Evolutionary conservation across 2,797 vertebrate species (phyloP).

Genomic region (Phyllotis vaccarum): DNA sequence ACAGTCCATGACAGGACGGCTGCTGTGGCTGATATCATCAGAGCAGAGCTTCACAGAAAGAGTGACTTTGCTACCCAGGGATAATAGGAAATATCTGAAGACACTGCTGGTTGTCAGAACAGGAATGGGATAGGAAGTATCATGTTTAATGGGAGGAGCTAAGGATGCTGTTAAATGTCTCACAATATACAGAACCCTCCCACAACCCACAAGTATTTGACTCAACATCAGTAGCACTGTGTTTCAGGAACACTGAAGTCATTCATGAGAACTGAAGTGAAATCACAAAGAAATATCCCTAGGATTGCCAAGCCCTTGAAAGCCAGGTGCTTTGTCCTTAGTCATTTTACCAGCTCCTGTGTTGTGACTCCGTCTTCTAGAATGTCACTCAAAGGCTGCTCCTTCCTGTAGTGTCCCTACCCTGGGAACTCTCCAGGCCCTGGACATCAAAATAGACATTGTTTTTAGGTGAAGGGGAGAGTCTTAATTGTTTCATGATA

Average conservation of each 20-base stretch:
- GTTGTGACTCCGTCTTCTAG: background rate
- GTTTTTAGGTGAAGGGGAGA: background rate
- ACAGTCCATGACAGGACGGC: rapidly evolving
- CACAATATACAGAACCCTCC: background rate
- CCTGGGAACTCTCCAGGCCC: background rate
- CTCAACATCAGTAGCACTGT: background rate
- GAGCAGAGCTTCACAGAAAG: background rate
- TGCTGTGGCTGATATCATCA: background rate
- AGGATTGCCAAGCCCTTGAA: background rate
- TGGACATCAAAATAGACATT: background rate
- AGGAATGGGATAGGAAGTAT: rapidly evolving
- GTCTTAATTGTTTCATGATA: background rate
- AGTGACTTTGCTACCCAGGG: background rate
- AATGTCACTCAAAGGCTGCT: background rate
- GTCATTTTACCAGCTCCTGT: background rate
- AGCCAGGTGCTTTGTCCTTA: background rate
- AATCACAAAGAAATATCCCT: background rate
- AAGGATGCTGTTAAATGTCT: background rate
- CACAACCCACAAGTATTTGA: background rate
- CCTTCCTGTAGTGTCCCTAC: background rate
- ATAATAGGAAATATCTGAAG: background rate
- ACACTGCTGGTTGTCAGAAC: background rate
- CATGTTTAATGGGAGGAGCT: background rate
- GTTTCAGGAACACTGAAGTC: background rate
- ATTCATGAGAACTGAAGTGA: background rate